These are phyloP conservation scores for Salvelinus fontinalis DNA, from an alignment of 2,113 vertebrate species.

Conservation along the genomic window DNA sequence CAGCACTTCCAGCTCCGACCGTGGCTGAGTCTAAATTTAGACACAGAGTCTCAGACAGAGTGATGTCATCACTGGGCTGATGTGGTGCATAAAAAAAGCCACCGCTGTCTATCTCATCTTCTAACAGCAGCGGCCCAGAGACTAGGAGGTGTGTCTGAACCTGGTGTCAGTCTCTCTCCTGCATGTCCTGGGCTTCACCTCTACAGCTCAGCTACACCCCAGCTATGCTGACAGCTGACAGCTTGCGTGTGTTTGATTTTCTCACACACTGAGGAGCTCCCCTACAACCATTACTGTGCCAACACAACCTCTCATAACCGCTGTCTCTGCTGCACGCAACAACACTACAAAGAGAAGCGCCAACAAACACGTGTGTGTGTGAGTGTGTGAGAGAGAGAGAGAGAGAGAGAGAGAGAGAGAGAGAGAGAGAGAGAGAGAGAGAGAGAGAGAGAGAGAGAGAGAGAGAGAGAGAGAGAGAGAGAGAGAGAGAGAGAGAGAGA, in stretches of 20 bases:
- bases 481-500: no score
- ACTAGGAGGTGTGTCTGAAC: conserved; percentile 31
- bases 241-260: conserved; percentile 52
- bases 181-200: conserved; percentile 40
- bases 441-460: background rate
- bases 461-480: no score
- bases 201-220: conserved; percentile 36
- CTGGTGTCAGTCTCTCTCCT: conserved; percentile 9
- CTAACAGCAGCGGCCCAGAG: conserved; percentile 35
- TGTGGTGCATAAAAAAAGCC: conserved; percentile 37
- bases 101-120: conserved; percentile 40
- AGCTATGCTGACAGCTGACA: conserved; percentile 57
- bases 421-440: background rate
- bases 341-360: conserved; percentile 15
- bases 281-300: conserved; percentile 31
- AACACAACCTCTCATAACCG: conserved; percentile 47
- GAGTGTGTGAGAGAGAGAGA: background rate
- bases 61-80: conserved; percentile 66
- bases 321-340: conserved; percentile 29
- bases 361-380: conserved; percentile 3
- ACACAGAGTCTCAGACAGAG: conserved; percentile 45
- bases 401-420: no score
- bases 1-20: conserved; percentile 9
- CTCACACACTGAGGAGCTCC: conserved; percentile 38
- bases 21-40: conserved; percentile 68